Evolutionary conservation across 1,140 invertebrate species (phyloP).

Genomic region (Zaprionus gabonicus): DNA sequence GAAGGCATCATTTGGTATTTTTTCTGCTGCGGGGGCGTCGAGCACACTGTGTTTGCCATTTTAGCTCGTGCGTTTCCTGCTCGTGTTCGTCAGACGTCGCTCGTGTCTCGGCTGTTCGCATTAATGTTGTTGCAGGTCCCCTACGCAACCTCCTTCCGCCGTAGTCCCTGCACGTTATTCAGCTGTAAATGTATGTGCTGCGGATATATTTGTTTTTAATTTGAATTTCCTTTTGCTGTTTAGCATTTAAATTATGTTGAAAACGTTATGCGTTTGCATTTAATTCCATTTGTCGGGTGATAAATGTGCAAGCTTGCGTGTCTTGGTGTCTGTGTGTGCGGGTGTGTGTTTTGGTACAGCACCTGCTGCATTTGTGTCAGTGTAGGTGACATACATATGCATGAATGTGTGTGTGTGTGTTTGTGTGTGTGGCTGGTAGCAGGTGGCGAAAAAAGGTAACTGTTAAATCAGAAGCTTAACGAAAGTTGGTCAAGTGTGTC

Average conservation of each 20-base stretch:
- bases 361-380: slow-evolving; percentile 69
- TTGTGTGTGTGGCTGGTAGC: slow-evolving; percentile 18
- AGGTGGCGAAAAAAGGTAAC: slow-evolving; percentile 40
- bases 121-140: slow-evolving; percentile 36
- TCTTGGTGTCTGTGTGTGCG: too few relatives aligned
- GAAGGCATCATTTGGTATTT: slow-evolving; percentile 50
- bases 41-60: slow-evolving; percentile 64
- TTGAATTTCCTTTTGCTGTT: slow-evolving; percentile 70
- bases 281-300: slow-evolving; percentile 65
- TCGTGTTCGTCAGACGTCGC: slow-evolving; percentile 50
- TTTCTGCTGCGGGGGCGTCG: slow-evolving; percentile 51
- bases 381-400: slow-evolving; percentile 5
- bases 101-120: slow-evolving; percentile 26
- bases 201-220: slow-evolving; percentile 67
- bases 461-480: slow-evolving; percentile 53
- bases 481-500: slow-evolving; percentile 78
- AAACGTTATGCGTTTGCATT: slow-evolving; percentile 68
- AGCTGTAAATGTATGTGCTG: not conserved
- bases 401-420: slow-evolving; percentile 3
- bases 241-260: slow-evolving; percentile 76
- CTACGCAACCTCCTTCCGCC: not conserved
- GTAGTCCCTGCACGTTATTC: not conserved
- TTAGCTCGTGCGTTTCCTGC: slow-evolving; percentile 68
- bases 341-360: slow-evolving; percentile 44
- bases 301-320: slow-evolving; percentile 50